phyloP scores from a whole-genome alignment of 2,888 invertebrate genomes.

The Bugula neritina region DNA sequence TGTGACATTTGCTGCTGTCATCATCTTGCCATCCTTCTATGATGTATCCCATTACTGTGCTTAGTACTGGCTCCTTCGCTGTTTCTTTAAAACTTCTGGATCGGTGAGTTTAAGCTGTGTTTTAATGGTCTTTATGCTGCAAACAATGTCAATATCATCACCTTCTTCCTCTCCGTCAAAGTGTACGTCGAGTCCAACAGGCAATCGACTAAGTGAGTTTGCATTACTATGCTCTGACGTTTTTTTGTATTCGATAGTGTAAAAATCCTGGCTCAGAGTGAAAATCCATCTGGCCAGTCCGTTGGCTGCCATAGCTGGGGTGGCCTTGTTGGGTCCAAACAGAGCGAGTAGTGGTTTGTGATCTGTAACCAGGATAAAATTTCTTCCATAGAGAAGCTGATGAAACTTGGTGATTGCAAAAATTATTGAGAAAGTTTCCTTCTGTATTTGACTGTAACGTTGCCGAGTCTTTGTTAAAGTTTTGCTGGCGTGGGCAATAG shows the following conservation, averaged over 20 bases:
- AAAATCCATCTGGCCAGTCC: constrained; percentile 30
- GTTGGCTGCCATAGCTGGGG: constrained; percentile 23
- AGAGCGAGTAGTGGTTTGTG: constrained; percentile 28
- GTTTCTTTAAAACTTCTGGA: no score
- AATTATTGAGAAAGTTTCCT: constrained; percentile 30
- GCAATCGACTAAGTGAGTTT: constrained; percentile 12
- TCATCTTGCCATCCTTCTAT: background rate
- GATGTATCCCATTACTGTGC: no score
- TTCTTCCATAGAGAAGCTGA: background rate
- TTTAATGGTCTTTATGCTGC: no score
- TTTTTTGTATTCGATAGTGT: constrained; percentile 27
- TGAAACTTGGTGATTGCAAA: background rate
- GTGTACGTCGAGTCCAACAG: no score
- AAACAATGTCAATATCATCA: background rate
- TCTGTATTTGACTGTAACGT: constrained; percentile 30
- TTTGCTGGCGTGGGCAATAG: no score
- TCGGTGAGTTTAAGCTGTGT: no score
- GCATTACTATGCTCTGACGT: constrained; percentile 31
- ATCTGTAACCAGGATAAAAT: constrained; percentile 28
- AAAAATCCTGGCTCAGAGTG: constrained; percentile 25
- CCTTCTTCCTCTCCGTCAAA: background rate
- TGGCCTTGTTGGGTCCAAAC: constrained; percentile 11
- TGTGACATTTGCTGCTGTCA: no score
- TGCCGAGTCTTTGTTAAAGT: constrained; percentile 27
- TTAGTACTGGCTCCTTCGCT: no score